Evolutionary conservation across 2,797 vertebrate species (phyloP).

Genomic region (Alectoris magna): DNA sequence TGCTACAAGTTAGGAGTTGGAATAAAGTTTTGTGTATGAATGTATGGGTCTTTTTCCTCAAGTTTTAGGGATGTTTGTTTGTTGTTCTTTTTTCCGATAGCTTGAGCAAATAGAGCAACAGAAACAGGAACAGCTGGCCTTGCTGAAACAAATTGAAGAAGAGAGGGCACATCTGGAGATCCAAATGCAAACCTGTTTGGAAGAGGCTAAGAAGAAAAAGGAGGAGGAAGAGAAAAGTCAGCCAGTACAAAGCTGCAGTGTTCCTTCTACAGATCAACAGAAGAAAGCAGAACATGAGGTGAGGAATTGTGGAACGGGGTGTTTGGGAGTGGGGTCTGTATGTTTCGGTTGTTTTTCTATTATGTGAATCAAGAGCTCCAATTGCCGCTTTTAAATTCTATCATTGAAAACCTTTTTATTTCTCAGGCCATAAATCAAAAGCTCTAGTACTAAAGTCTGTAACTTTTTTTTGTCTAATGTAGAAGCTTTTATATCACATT

Average conservation of each 20-base stretch:
- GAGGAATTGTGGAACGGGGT: background rate
- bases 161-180: slow-evolving; percentile 80
- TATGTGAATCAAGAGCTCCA: background rate
- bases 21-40: background rate
- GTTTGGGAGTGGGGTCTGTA: background rate
- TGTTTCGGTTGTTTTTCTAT: background rate
- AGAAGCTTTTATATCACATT: background rate
- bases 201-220: slow-evolving; percentile 54
- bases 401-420: background rate
- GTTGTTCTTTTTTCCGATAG: slow-evolving; percentile 71
- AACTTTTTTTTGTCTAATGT: background rate
- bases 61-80: background rate
- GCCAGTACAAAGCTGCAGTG: background rate
- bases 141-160: slow-evolving; percentile 88
- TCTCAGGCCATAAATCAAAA: background rate
- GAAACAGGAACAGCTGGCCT: slow-evolving; percentile 86
- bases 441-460: rapidly evolving
- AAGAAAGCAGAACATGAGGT: slow-evolving; percentile 43
- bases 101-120: slow-evolving; percentile 85
- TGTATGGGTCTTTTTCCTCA: background rate
- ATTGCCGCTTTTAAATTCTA: background rate
- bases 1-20: background rate
- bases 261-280: background rate
- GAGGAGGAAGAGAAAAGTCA: slow-evolving; percentile 42
- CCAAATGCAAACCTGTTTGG: slow-evolving; percentile 73